These are phyloP conservation scores for Lampris megalopsis DNA, from an alignment of 2,113 vertebrate species.

Conservation along the genomic window DNA sequence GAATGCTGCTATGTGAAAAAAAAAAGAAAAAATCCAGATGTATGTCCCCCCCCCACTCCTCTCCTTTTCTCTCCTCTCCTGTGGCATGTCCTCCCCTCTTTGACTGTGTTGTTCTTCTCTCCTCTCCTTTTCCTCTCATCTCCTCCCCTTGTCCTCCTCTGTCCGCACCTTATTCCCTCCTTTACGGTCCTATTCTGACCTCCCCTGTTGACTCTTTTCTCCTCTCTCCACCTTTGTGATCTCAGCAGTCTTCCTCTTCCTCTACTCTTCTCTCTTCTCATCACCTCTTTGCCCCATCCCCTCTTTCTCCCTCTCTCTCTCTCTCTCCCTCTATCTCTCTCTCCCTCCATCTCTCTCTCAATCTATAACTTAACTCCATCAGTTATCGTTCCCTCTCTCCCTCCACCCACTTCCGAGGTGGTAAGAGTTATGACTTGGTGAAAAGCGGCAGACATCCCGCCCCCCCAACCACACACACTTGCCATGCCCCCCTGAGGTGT, in stretches of 20 bases:
- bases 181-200: not conserved
- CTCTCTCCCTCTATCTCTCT: slow-evolving; percentile 37
- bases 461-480: slow-evolving; percentile 2
- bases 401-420: slow-evolving; percentile 65
- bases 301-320: not conserved
- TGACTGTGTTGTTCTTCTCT: not conserved
- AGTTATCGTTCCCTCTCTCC: slow-evolving; percentile 51
- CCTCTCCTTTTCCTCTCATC: not conserved
- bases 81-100: not conserved
- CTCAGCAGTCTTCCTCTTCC: not conserved
- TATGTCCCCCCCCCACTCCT: not conserved
- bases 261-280: not conserved
- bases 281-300: not conserved
- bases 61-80: too few species aligned
- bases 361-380: slow-evolving; percentile 2
- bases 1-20: slow-evolving; percentile 25
- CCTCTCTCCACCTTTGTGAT: not conserved
- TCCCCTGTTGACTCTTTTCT: not conserved
- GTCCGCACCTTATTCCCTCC: not conserved
- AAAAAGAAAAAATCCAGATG: slow-evolving; percentile 20
- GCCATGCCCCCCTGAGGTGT: slow-evolving; percentile 81
- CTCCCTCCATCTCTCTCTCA: slow-evolving; percentile 48
- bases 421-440: slow-evolving; percentile 88
- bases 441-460: slow-evolving; percentile 80
- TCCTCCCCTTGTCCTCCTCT: not conserved